Conservation (phyloP, 2,113 vertebrate genomes). For the Myxocyprinus asiaticus region DNA sequence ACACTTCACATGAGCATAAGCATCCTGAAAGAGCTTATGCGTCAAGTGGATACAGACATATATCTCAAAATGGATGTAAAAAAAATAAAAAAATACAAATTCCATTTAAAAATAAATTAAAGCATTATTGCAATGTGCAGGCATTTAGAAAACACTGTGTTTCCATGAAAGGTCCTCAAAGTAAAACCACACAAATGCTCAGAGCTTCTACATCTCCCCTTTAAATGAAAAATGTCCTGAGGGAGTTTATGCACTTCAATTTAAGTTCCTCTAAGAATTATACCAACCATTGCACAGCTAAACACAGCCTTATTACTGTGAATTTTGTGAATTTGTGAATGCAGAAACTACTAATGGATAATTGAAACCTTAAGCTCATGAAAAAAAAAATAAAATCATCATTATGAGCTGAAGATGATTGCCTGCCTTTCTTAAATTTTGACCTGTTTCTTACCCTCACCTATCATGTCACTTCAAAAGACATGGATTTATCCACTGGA, state of each 20-base stretch:
- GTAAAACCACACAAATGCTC: background rate
- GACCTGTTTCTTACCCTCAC: too few species aligned
- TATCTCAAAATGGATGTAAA: background rate
- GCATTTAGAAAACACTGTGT: background rate
- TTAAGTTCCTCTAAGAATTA: conserved; percentile 59
- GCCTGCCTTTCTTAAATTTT: too few species aligned
- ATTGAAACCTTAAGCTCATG: too few species aligned
- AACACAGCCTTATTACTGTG: conserved; percentile 52
- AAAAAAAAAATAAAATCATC: too few species aligned
- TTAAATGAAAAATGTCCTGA: conserved; percentile 33
- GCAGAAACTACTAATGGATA: too few species aligned
- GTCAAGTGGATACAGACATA: background rate
- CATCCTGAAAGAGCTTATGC: too few species aligned
- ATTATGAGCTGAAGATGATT: too few species aligned
- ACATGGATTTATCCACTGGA: too few species aligned
- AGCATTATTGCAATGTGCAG: conserved; percentile 12
- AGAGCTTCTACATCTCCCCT: conserved; percentile 11
- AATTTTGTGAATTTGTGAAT: too few species aligned
- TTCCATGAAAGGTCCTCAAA: background rate
- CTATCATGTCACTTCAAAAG: too few species aligned
- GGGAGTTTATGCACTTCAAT: conserved; percentile 61
- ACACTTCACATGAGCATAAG: background rate
- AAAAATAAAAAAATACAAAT: conserved; percentile 17
- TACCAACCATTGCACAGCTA: conserved; percentile 53
- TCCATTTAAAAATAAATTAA: background rate